Evolutionary conservation across 2,888 invertebrate genomes (phyloP), one percentile per base, ranked within the genome.

Genomic region (Stenodera caucasica): DNA sequence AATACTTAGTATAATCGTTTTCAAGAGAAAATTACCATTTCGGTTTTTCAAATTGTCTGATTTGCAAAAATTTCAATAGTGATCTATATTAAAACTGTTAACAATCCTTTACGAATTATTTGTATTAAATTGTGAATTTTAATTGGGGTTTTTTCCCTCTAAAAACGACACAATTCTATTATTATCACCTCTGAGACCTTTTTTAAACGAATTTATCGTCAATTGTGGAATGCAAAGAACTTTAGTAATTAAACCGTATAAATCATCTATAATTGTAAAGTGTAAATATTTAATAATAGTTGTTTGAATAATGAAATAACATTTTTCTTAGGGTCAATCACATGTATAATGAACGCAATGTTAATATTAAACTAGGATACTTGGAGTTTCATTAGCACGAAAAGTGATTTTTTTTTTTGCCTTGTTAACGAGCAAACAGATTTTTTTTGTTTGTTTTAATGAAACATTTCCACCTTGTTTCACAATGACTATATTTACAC

Each of bases 361-460:
- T 58, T 61, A 68, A 68, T 63, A 70, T 69, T 67, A 68, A 70
- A 66, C 65, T 64, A 58, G 64, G 60, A 70, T 67, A 63, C 69
- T 71, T 70, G 69, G 69, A 72, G 64, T 74, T 73, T 74, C 72
- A 73, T 74, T 74, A 74, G 68, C 66, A 65, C 67, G 63, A 49
- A 69, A 67, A 71, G 32, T 2, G 32, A 32, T 12, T 15, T 37
- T 37, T 37, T 73, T 74, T 73, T 71, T 72, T 70, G 64, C 65
- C 59, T 64, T 65, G 65, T 70, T 74, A 74, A 73, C 72, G 72
- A 73, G 72, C 71, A 73, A 73, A 73, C 71, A 73, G 72, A 72
- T 74, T 75, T 74, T 72, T 73, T 73, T 72, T 73, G n/a, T n/a
- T n/a, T n/a, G n/a, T 75, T 73, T 73, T 72, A 73, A 73, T 72